Conservation (phyloP, 1,140 invertebrate genomes). For the Bombus waltoni region DNA sequence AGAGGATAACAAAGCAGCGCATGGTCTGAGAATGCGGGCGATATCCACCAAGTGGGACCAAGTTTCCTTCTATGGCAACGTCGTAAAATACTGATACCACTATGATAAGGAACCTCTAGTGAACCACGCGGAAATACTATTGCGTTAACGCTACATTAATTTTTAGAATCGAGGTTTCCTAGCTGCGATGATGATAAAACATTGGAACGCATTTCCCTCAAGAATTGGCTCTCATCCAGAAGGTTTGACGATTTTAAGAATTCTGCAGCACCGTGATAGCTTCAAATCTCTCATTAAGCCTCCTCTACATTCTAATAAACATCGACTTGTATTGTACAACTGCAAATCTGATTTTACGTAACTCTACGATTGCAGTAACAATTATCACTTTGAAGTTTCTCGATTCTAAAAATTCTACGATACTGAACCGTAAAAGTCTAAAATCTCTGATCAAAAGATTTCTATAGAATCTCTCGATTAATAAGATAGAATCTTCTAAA, state of each 20-base stretch:
- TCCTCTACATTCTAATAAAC: no score
- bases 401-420: no score
- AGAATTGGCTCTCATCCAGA: no score
- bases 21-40: slow-evolving; percentile 52
- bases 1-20: not conserved
- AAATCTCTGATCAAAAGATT: no score
- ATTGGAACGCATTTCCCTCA: no score
- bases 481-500: no score
- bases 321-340: not conserved
- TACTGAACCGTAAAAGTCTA: no score
- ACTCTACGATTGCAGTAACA: not conserved
- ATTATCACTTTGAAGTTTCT: not conserved
- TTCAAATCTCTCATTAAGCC: not conserved
- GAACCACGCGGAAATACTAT: slow-evolving; percentile 29
- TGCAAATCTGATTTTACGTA: not conserved
- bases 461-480: no score
- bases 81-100: not conserved
- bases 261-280: not conserved
- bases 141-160: not conserved
- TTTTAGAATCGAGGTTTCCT: not conserved
- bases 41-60: slow-evolving; percentile 18
- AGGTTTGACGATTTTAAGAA: not conserved
- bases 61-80: slow-evolving; percentile 56
- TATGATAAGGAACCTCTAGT: slow-evolving; percentile 16
- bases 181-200: no score